Evolutionary conservation across 2,888 invertebrate genomes (phyloP), one percentile per base, ranked within the genome.

Genomic region (Platycheirus rosarum): DNA sequence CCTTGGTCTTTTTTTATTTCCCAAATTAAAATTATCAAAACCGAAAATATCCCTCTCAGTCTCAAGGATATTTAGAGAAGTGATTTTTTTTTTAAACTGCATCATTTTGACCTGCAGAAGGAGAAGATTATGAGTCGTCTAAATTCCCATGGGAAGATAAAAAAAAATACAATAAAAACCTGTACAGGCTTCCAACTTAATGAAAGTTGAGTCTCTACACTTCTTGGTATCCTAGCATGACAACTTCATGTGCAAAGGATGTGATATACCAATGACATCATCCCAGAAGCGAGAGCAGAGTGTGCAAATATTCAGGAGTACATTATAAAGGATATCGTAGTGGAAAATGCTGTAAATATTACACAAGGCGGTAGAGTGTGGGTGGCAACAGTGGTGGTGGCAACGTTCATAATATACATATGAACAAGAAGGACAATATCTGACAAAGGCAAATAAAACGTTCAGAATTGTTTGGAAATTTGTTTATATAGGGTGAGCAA

Each of bases 381-480:
- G 48, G 13, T n/a, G 4, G 32, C n/a, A n/a, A n/a, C n/a, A n/a
- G 26, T 8, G 29, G 49, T n/a, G 60, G 11, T 18, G 5, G 11
- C 11, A 18, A 46, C 32, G 40, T 51, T 65, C 35, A 29, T 66
- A 57, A 53, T 76, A 66, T 60, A 18, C 77, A 68, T 71, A 68
- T 77, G n/a, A n/a, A 57, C 40, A 26, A 77, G 37, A 29, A 77
- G 32, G 66, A 73, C 68, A 77, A 73, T 82, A 77, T 82, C 77
- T 57, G 77, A 63, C 62, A 63, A 63, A 77, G 32, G 77, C 71
- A 82, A 77, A 82, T 77, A 82, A 73, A 82, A 68, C 73, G 77
- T 68, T 77, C 49, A n/a, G 77, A 62, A 82, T 77, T 77, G 77
- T 82, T 82, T 68, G 77, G 71, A 62, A 68, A 82, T 77, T 82